Percentiles rank a stretch among this genome's conserved stretches.
Conservation (phyloP, 2,113 vertebrate genomes). For the Muntiacus muntjak region DNA sequence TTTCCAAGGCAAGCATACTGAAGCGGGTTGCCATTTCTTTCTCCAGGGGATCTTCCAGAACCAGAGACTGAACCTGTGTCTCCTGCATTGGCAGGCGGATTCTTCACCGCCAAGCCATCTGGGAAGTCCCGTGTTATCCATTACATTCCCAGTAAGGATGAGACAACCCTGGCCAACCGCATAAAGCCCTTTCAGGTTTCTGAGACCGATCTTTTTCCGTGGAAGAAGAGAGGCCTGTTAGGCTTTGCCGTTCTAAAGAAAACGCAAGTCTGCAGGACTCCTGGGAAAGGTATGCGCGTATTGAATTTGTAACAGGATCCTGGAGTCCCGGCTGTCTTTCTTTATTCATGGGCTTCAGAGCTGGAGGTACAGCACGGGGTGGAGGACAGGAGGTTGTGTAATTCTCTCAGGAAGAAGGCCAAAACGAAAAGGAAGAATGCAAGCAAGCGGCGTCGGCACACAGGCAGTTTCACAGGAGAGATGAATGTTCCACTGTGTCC, state of each 20-base stretch:
- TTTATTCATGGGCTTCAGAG: slow-evolving; percentile 73
- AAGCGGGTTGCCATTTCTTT: neutral
- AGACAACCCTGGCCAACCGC: neutral
- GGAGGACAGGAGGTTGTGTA: slow-evolving; percentile 80
- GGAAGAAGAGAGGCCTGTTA: neutral
- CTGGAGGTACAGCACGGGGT: slow-evolving; percentile 49
- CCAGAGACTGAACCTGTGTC: neutral
- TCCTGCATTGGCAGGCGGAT: neutral
- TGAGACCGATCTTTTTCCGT: neutral
- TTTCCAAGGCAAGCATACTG: neutral
- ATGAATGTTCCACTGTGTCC: slow-evolving; percentile 61
- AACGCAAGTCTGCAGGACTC: slow-evolving; percentile 24
- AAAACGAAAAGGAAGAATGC: slow-evolving; percentile 73
- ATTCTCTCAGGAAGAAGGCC: slow-evolving; percentile 82
- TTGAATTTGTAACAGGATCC: slow-evolving; percentile 68
- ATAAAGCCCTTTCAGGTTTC: neutral
- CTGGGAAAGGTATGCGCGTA: slow-evolving; percentile 47
- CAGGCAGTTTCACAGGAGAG: slow-evolving; percentile 54
- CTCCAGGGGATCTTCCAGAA: neutral
- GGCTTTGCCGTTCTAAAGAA: neutral
- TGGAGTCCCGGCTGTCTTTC: slow-evolving; percentile 61
- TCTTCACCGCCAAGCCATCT: neutral
- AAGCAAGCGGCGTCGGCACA: slow-evolving; percentile 76
- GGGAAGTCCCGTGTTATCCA: neutral
- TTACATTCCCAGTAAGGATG: neutral